Evolutionary conservation across 64 coral and sea anemone species (phyloP), one percentile per base, ranked within the genome.

Genomic region (Porites australiensis): DNA sequence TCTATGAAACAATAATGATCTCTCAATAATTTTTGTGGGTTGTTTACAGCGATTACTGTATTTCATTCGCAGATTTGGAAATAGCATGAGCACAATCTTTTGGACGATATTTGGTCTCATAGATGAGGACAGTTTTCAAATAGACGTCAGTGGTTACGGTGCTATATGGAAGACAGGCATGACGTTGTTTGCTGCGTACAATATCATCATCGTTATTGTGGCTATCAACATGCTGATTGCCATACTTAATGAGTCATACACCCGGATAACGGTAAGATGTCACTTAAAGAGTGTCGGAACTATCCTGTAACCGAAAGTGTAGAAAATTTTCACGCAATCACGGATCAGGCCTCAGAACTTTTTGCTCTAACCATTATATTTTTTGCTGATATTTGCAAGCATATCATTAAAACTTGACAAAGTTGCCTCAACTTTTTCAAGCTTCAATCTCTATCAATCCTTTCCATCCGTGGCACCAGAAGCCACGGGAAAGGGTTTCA

Each of bases 121-220:
- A 46, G 59, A 64, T 9, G 27, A 49, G 0, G 58, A 60, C 21
- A 62, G 59, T 65, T 82, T 82, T 43, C 6, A 64, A 65, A 82
- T 82, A 20, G 59, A 82, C 8, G 79, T 64, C 0, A 16, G n/a
- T 19, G 79, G 59, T 2, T 82, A 65, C 61, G 79, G 59, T 47
- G 60, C 79, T 4, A 82, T 82, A 64, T 82, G 59, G 79, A 64
- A 49, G 10, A 82, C 79, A 18, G 79, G 79, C 10, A 82, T 65
- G 79, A 15, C 43, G 8, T 49, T 82, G 2, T 82, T 82, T 65
- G 77, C 54, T 43, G 77, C 53, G 6, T 80, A 43, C 21, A 60
- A 59, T 21, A 61, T 80, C 20, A 21, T 58, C 1, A 37, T 55
- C 6, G 57, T 80, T 60, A n/a, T 80, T 60, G 77, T 80, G 12